Conservation (phyloP, 2,888 invertebrate species). For the Norana najaformis region DNA sequence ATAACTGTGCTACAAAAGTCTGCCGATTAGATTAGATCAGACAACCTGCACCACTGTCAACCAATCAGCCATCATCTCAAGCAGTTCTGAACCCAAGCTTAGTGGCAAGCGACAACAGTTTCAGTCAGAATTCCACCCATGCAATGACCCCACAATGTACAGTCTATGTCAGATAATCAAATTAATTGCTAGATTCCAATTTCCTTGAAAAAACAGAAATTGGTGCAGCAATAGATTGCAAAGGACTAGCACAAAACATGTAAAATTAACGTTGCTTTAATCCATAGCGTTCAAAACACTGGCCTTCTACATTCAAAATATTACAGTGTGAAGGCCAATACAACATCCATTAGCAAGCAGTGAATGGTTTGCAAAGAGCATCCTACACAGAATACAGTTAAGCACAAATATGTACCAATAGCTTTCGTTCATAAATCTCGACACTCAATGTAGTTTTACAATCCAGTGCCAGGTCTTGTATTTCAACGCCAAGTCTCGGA, state of each 20-base stretch:
- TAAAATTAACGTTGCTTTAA: not conserved
- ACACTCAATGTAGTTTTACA: not conserved
- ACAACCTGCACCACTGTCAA: not conserved
- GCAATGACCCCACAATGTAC: not conserved
- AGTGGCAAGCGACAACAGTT: not conserved
- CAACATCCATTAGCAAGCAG: not conserved
- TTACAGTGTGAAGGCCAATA: not conserved
- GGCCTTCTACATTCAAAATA: not conserved
- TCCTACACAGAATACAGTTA: not conserved
- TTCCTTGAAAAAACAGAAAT: not conserved
- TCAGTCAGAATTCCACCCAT: not conserved
- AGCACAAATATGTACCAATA: slow-evolving; percentile 5
- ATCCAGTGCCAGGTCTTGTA: not conserved
- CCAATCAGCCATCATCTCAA: not conserved
- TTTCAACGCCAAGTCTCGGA: not conserved
- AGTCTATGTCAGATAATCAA: not conserved
- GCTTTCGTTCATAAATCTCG: not conserved
- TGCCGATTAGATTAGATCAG: no score
- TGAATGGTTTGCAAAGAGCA: not conserved
- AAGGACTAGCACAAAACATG: not conserved
- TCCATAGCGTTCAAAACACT: not conserved
- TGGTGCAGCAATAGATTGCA: not conserved
- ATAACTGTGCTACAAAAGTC: not conserved
- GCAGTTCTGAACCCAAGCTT: not conserved
- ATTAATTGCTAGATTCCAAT: not conserved